phyloP scores from a whole-genome alignment of 2,797 vertebrate species.

The Eulemur rubriventer region DNA sequence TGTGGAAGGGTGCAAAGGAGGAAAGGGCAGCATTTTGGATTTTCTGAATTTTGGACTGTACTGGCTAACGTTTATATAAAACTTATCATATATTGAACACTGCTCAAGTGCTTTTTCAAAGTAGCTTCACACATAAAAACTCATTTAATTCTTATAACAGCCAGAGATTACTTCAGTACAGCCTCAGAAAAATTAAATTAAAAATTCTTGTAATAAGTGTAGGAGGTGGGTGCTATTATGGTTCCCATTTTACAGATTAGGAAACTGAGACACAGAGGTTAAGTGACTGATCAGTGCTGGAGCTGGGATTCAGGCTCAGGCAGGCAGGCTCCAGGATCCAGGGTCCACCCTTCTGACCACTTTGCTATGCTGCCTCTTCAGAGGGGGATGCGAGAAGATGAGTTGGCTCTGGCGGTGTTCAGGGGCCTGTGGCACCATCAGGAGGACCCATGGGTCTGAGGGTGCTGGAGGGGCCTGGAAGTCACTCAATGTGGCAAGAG shows the following conservation, averaged over 20 bases:
- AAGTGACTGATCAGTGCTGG: background rate
- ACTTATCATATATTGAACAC: background rate
- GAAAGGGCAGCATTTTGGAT: background rate
- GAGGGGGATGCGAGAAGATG: background rate
- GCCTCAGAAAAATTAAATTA: too few species aligned
- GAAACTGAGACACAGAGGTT: background rate
- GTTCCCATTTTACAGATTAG: conserved; percentile 13
- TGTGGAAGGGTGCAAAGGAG: background rate
- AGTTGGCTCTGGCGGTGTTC: background rate
- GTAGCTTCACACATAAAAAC: background rate
- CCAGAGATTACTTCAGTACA: background rate
- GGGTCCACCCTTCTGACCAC: background rate
- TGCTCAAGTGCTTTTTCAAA: background rate
- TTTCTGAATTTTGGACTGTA: conserved; percentile 22
- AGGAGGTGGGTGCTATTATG: background rate
- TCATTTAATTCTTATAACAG: background rate
- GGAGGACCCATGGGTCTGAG: background rate
- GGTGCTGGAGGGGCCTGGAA: background rate
- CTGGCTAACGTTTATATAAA: background rate
- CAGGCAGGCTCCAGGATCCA: background rate
- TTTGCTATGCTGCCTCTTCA: background rate
- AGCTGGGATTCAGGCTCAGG: background rate
- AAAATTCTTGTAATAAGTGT: background rate
- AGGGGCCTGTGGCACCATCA: background rate
- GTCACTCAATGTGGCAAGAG: background rate